Percentiles rank a stretch among this genome's conserved stretches.
Conservation (phyloP, 2,113 vertebrate genomes). For the Proterorhinus semilunaris region DNA sequence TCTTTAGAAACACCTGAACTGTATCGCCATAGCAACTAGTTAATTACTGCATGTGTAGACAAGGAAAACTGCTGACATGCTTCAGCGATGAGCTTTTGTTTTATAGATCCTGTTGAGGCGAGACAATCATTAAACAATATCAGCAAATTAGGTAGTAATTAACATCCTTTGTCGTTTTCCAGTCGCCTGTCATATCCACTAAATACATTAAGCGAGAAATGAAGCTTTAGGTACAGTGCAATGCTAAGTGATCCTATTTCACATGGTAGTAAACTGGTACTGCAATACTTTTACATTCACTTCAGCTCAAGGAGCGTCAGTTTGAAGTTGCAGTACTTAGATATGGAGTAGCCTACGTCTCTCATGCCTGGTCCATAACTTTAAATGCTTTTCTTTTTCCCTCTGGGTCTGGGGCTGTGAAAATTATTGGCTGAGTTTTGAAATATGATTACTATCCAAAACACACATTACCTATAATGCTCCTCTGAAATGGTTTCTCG, state of each 20-base stretch:
- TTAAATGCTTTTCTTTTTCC: background rate
- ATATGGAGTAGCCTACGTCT: background rate
- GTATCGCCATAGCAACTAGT: background rate
- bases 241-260: no score
- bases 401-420: background rate
- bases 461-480: constrained; percentile 9
- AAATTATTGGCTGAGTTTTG: constrained; percentile 3
- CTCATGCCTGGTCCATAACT: background rate
- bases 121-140: background rate
- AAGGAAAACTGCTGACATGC: background rate
- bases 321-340: background rate
- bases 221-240: no score
- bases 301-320: background rate
- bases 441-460: constrained; percentile 10
- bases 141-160: background rate
- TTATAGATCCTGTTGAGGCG: background rate
- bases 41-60: background rate
- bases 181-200: background rate
- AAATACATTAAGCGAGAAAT: background rate
- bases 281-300: background rate
- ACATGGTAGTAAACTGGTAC: background rate
- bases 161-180: background rate
- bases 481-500: constrained; percentile 30
- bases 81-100: background rate
- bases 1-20: background rate